These are phyloP conservation scores for Gibbula magus DNA, from an alignment of 2,888 invertebrate species.

Conservation along the genomic window DNA sequence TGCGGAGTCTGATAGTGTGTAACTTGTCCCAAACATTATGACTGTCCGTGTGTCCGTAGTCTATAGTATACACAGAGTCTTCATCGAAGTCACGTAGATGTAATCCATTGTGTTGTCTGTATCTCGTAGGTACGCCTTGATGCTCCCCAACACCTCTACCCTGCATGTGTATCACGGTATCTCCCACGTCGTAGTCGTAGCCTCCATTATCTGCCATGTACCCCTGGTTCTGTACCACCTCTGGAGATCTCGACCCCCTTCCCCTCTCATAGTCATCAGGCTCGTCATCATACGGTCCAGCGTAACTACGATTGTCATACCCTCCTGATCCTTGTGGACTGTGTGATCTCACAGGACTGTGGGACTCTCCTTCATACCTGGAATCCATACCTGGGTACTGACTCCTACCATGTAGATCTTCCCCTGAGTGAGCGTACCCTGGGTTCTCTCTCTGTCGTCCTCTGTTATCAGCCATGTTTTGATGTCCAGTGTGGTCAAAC, in stretches of 20 bases:
- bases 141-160: too few species aligned
- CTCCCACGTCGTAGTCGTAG: too few species aligned
- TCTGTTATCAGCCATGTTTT: too few species aligned
- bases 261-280: background rate
- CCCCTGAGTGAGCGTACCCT: too few species aligned
- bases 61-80: background rate
- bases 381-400: too few species aligned
- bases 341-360: background rate
- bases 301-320: background rate
- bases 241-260: background rate
- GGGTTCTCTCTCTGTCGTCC: too few species aligned
- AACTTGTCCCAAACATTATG: conserved; percentile 3
- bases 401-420: too few species aligned
- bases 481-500: too few species aligned
- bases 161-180: too few species aligned
- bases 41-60: background rate
- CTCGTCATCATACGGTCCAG: background rate
- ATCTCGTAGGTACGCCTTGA: background rate
- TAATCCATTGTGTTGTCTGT: background rate
- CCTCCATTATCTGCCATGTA: too few species aligned
- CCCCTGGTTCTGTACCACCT: too few species aligned
- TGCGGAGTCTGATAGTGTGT: conserved; percentile 16
- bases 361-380: too few species aligned
- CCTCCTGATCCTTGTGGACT: background rate
- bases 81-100: background rate